Conservation (phyloP, 2,113 vertebrate species). For the Amblyopsis rosae region DNA sequence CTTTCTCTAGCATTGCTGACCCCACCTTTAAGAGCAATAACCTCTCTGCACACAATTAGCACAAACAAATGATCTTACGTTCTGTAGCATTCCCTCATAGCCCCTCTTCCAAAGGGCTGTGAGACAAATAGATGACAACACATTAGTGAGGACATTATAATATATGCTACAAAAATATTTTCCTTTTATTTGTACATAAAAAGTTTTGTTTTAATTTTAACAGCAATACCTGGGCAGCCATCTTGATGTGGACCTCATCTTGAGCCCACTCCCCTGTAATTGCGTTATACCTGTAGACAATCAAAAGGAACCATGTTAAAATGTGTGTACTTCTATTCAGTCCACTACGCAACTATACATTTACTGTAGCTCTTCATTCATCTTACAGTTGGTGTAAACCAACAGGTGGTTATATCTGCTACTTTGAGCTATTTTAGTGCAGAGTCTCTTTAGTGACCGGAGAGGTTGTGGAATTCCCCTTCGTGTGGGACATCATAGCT, state of each 20-base stretch:
- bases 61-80: slow-evolving; percentile 81
- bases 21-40: slow-evolving; percentile 19
- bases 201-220: too few species aligned
- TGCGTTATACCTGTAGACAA: slow-evolving; percentile 86
- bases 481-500: background rate
- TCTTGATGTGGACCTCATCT: slow-evolving; percentile 92
- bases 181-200: too few species aligned
- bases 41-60: background rate
- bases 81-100: slow-evolving; percentile 97
- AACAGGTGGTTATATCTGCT: background rate
- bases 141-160: background rate
- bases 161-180: background rate
- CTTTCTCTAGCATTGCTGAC: too few species aligned
- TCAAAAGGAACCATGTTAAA: background rate
- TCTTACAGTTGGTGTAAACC: background rate
- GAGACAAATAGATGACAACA: slow-evolving; percentile 23
- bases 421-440: background rate
- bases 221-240: slow-evolving; percentile 85
- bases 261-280: slow-evolving; percentile 88
- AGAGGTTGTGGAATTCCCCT: background rate
- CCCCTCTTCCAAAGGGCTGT: slow-evolving; percentile 93
- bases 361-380: too few species aligned
- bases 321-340: background rate
- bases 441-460: background rate
- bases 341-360: too few species aligned